phyloP scores from a whole-genome alignment of 2,113 vertebrate genomes.

The Heterochromis multidens region DNA sequence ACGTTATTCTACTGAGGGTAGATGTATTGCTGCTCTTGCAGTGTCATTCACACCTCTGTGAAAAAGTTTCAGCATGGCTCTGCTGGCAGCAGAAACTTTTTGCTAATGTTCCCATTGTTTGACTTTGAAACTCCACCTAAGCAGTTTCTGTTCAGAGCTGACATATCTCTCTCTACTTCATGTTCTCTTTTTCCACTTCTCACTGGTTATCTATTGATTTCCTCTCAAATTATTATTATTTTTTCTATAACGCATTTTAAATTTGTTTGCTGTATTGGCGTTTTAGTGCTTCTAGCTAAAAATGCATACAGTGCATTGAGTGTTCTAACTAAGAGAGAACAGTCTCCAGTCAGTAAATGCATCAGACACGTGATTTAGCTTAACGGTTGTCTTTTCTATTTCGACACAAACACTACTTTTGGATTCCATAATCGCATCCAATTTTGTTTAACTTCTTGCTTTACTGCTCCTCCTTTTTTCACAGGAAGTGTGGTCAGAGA shows the following conservation, averaged over 20 bases:
- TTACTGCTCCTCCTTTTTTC: background rate
- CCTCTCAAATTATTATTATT: background rate
- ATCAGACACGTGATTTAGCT: background rate
- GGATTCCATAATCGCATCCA: background rate
- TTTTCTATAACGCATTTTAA: constrained; percentile 9
- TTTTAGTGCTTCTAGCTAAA: constrained; percentile 22
- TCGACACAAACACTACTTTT: background rate
- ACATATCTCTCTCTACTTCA: constrained; percentile 33
- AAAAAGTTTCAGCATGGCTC: no score
- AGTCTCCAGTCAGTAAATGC: background rate
- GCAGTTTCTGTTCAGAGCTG: constrained; percentile 36
- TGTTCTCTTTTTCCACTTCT: background rate
- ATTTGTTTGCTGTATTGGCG: constrained; percentile 13
- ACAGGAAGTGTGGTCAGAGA: constrained; percentile 79
- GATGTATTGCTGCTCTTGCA: constrained; percentile 55
- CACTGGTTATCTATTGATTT: constrained; percentile 41
- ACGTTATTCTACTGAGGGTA: constrained; percentile 54
- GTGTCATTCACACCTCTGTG: constrained; percentile 52
- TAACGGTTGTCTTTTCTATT: background rate
- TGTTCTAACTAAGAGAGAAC: background rate
- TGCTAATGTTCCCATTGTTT: constrained; percentile 51
- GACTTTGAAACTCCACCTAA: constrained; percentile 55
- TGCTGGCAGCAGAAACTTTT: constrained; percentile 43
- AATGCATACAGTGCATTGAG: background rate
- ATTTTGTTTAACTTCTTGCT: background rate